phyloP scores from a whole-genome alignment of 2,888 invertebrate species.

The Apodemia arnacis region DNA sequence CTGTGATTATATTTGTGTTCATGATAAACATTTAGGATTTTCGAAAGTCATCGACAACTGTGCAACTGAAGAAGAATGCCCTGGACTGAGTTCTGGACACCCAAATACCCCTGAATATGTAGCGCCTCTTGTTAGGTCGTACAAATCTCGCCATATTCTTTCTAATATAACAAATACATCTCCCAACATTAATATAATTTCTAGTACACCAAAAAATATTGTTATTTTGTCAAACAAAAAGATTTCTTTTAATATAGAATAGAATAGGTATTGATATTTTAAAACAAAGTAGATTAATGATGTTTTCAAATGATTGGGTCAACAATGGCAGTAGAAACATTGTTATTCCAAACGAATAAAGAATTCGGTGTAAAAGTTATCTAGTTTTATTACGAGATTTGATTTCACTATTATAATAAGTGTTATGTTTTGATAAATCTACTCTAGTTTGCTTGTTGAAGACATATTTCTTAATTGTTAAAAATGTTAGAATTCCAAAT shows the following conservation, averaged over 20 bases:
- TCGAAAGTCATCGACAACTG: neutral
- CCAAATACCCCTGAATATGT: neutral
- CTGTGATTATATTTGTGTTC: neutral
- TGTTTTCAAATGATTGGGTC: neutral
- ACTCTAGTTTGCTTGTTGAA: no score
- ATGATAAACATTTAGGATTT: neutral
- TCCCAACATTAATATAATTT: neutral
- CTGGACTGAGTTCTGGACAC: neutral
- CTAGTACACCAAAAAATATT: conserved; percentile 1
- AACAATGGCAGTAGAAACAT: neutral
- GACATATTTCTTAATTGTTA: no score
- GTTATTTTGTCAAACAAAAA: conserved; percentile 6
- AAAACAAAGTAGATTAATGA: neutral
- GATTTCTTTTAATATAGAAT: neutral
- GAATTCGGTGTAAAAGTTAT: no score
- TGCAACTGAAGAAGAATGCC: neutral
- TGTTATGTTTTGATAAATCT: no score
- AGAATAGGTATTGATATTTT: neutral
- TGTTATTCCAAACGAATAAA: neutral
- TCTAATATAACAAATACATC: neutral
- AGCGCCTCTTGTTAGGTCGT: neutral
- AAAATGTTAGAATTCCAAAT: no score
- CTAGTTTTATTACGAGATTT: no score
- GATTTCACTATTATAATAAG: no score
- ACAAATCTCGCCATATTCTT: neutral